These are phyloP conservation scores for Coregonus sp. DNA, from an alignment of 2,797 vertebrate species.

Conservation along the genomic window DNA sequence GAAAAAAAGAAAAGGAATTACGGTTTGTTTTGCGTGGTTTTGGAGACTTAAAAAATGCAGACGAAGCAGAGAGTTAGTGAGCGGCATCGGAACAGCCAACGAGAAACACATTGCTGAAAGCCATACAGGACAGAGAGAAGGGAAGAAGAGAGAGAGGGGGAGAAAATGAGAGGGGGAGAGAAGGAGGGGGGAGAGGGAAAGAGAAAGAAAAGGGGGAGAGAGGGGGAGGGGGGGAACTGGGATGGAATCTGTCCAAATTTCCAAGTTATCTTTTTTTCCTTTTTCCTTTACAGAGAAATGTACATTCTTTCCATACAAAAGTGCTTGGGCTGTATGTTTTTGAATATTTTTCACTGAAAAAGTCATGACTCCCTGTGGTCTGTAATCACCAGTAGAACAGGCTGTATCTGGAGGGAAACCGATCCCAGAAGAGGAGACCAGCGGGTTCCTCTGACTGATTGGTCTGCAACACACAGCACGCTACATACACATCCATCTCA, in stretches of 20 bases:
- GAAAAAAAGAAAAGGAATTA: conserved; percentile 50
- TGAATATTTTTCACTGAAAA: conserved; percentile 51
- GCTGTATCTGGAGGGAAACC: conserved; percentile 34
- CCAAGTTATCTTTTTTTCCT: conserved; percentile 44
- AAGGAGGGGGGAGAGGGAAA: not conserved
- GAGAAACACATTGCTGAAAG: conserved; percentile 68
- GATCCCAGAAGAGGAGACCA: conserved; percentile 21
- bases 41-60: conserved; percentile 57
- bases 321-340: conserved; percentile 62
- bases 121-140: conserved; percentile 23
- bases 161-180: conserved; percentile 2
- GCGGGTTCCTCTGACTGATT: conserved; percentile 10
- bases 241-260: conserved; percentile 62
- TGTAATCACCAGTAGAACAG: conserved; percentile 50
- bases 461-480: no score
- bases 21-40: conserved; percentile 62
- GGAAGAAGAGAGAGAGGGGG: conserved; percentile 3
- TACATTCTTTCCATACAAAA: conserved; percentile 74
- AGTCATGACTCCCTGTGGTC: conserved; percentile 45
- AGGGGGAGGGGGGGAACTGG: conserved; percentile 22
- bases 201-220: no score
- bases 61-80: conserved; percentile 59
- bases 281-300: conserved; percentile 53
- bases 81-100: conserved; percentile 61
- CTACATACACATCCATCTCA: no score